Evolutionary conservation across 2,797 vertebrate genomes (phyloP), one percentile per base, ranked within the genome.

Genomic region (Zalophus californianus): DNA sequence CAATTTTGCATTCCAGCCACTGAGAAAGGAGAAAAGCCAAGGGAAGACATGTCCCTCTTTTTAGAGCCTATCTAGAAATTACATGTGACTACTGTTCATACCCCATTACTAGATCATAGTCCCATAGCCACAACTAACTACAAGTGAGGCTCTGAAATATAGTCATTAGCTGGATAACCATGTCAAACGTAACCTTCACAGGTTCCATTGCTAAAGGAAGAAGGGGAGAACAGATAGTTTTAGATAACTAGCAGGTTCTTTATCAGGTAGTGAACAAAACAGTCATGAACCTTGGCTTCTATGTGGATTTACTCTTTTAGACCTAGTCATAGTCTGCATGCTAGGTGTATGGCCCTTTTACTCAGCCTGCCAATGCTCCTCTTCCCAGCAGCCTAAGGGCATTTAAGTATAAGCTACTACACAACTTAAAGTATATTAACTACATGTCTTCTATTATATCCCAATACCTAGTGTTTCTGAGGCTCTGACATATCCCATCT

Each of bases 401-500:
- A 48, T 85, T 73, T 88, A 78, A 54, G 20, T 79, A 58, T 66
- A 38, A 82, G 88, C 20, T 54, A 91, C 32, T 62, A 38, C 0
- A 50, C 54, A 83, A 54, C 5, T 82, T 80, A 84, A 2, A 86
- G 60, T 54, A 85, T 68, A 10, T 82, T 38, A 86, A 35, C 15
- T 70, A 3, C 44, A 29, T 56, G 90, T 75, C 41, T 83, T 80
- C 29, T 44, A 38, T 70, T n/a, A 9, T 5, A 77, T 52, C 9
- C 35, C 50, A 70, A 35, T 90, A 83, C 38, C 41, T 97, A 54
- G 44, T 38, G 29, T 96, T 89, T 90, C 12, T 87, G 56, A 44
- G 78, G 41, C 14, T 16, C 1, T 15, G 23, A 20, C 21, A 18
- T 96, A 60, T 23, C 25, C 38, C 50, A 70, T 27, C 54, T n/a